Conservation (phyloP, 2,113 vertebrate species). For the Chroicocephalus ridibundus region DNA sequence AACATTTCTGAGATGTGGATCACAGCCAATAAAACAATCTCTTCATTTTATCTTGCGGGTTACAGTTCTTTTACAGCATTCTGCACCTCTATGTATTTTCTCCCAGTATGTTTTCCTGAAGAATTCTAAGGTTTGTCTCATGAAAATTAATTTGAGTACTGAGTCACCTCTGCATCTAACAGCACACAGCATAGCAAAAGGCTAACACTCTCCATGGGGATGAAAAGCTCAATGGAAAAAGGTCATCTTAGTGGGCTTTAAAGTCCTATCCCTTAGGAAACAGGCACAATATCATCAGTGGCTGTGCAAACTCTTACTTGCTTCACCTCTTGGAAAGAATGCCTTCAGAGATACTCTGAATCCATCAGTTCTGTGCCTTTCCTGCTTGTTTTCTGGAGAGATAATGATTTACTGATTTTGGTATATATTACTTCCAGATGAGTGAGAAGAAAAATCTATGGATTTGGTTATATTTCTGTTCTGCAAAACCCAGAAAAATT, state of each 20-base stretch:
- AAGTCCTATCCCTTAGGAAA: neutral
- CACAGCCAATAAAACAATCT: neutral
- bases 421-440: neutral
- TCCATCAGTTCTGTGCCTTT: neutral
- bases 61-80: neutral
- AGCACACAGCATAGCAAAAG: neutral
- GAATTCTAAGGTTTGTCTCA: neutral
- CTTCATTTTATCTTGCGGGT: neutral
- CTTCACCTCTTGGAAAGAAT: neutral
- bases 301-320: neutral
- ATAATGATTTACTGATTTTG: neutral
- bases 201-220: neutral
- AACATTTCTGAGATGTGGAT: neutral
- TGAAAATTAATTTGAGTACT: neutral
- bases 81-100: neutral
- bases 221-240: neutral
- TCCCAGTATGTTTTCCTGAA: neutral
- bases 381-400: neutral
- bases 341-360: neutral
- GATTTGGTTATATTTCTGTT: neutral
- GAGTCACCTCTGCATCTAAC: neutral
- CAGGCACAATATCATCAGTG: neutral
- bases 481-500: neutral
- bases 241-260: neutral
- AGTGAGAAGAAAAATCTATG: neutral